Percentiles rank a stretch among this genome's conserved stretches.
phyloP scores from a whole-genome alignment of 2,113 vertebrate species.

The Dendropsophus ebraccatus region DNA sequence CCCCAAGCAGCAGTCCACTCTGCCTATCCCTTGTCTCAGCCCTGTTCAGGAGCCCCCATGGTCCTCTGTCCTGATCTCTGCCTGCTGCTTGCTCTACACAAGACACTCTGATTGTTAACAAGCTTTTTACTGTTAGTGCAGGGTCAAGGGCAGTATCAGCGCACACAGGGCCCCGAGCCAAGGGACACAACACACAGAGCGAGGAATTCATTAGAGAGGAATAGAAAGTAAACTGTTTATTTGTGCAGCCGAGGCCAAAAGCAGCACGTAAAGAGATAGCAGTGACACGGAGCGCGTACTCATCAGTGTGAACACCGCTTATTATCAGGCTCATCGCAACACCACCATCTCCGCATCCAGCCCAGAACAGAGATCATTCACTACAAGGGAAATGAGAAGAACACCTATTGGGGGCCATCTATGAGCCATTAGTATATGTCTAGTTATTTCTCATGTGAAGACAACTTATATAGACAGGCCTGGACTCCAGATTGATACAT shows the following conservation, averaged over 20 bases:
- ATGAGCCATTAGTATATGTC: not conserved
- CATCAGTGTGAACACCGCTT: not conserved
- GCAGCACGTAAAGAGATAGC: conserved; percentile 15
- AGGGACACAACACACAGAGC: conserved; percentile 4
- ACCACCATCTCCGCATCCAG: too few relatives aligned
- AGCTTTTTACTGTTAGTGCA: not conserved
- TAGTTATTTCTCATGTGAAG: too few relatives aligned
- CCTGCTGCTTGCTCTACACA: too few relatives aligned
- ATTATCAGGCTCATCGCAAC: not conserved
- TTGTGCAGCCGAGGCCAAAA: conserved; percentile 10
- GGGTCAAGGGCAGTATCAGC: conserved; percentile 18
- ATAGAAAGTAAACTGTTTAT: conserved; percentile 47
- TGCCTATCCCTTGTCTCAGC: not conserved
- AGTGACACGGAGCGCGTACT: not conserved
- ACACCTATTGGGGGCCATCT: not conserved
- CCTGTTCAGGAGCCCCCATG: too few relatives aligned
- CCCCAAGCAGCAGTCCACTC: too few relatives aligned
- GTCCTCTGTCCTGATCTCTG: not conserved
- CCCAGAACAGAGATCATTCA: not conserved
- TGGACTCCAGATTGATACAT: not conserved
- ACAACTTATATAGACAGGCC: too few relatives aligned
- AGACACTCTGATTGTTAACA: not conserved
- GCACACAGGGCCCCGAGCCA: not conserved
- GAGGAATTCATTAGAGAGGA: conserved; percentile 23
- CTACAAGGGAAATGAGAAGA: not conserved